Evolutionary conservation across 2,888 invertebrate genomes (phyloP), one percentile per base, ranked within the genome.

Genomic region (Habroteleia sp.): DNA sequence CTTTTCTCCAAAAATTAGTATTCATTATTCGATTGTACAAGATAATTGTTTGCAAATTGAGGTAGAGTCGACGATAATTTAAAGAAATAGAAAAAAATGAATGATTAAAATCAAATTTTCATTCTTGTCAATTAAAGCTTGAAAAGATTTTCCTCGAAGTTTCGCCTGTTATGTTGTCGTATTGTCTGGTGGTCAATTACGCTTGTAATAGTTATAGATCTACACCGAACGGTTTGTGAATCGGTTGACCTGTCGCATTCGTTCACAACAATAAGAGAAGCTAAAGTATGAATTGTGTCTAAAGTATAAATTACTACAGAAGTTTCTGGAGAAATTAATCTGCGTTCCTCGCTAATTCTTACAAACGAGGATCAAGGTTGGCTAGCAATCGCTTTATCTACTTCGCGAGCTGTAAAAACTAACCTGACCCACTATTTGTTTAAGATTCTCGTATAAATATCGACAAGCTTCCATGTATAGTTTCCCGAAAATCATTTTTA

Each of bases 261-360:
- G 35, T 25, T 27, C 2, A 27, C 25, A 41, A n/a, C n/a, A 68
- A 42, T 35, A 68, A 41, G 48, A 68, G 27, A 16, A 42, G 27
- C 46, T 3, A 20, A 20, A n/a, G n/a, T n/a, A n/a, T n/a, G 20
- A 37, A 31, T 8, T 31, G 14, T 37, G 27, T 52, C 35, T 27
- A 63, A 65, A 65, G 35, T 66, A 48, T 39, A 50, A 46, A 27
- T 46, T 39, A 31, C 60, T 60, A 39, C 16, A n/a, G n/a, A n/a
- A n/a, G n/a, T n/a, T n/a, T n/a, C n/a, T n/a, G 54, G 62, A 63
- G 56, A 72, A 72, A 72, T 56, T 63, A 63, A 63, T 63, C 63
- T 63, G 63, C 42, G 50, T 72, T 72, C 14, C 41, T 63, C 39
- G 48, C 48, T 56, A 52, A 48, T 56, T 54, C 63, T 48, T 20